Base-by-base conservation (phyloP, 1,140 invertebrate species). In the Drosophila sproati region DNA sequence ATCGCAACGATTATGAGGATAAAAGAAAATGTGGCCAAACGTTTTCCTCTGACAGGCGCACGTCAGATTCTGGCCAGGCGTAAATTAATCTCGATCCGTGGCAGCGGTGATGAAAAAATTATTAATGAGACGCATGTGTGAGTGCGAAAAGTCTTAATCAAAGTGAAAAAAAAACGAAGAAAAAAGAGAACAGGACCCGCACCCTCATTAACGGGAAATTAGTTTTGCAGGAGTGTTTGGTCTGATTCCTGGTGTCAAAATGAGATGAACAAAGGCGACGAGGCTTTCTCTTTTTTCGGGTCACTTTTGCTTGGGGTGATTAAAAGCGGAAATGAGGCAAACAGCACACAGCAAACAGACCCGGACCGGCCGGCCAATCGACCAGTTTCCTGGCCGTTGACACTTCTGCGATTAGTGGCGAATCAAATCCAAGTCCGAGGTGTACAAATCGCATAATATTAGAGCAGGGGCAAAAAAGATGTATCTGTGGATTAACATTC, bases 141-240 rank as follows among this genome's bases (percentile, higher is more conserved):
- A 79, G 74, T 60, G 76, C 64, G 60, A 80, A 87, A 88, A 72
- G 73, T 72, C 77, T 72, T 80, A 83, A 89, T 80, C 73, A 82
- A 63, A 43, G 45, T 5, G 12, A 59, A 47, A 73, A 62, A 62
- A 52, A 54, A 52, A 41, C 62, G 54, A 70, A 73, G 69, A 64
- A 12, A 39, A 52, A 8, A 20, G 45, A 51, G 45, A 45, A 10
- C 50, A 51, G 48, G 50, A 63, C 45, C 70, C 69, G 59, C 73
- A 89, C 89, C 89, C 89, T 91, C 89, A 91, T 91, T 91, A 91
- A 91, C 72, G 85, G 78, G 89, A 88, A 88, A 88, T 88, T 88
- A 89, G 83, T 88, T 88, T 85, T 74, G 70, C 77, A 37, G 54
- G 62, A 66, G 74, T 67, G 63, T 66, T 76, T 55, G 73, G 51